These are phyloP conservation scores for Poecile atricapillus DNA, from an alignment of 2,113 vertebrate genomes.

Conservation along the genomic window DNA sequence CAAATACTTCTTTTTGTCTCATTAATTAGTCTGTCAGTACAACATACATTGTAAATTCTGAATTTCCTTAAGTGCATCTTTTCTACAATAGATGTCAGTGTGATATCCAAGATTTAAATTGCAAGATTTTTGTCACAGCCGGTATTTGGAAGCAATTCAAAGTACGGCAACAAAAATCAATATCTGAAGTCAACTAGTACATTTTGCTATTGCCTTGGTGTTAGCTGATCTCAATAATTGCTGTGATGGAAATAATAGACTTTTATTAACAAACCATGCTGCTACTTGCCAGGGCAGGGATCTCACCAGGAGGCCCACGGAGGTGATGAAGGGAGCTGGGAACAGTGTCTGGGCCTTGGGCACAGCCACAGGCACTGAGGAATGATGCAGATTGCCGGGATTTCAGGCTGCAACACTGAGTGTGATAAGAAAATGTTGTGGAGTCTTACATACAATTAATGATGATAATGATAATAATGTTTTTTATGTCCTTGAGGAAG, in stretches of 20 bases:
- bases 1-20: background rate
- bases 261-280: background rate
- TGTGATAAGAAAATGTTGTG: background rate
- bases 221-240: background rate
- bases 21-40: background rate
- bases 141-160: background rate
- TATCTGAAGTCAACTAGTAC: background rate
- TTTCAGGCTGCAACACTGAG: background rate
- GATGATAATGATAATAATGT: background rate
- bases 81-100: background rate
- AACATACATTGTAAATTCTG: background rate
- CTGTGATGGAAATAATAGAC: background rate
- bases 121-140: background rate
- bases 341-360: background rate
- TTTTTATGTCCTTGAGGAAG: background rate
- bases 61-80: background rate
- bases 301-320: background rate
- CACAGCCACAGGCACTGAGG: background rate
- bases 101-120: background rate
- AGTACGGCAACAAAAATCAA: constrained; percentile 3
- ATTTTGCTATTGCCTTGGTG: background rate
- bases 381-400: background rate
- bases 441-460: background rate
- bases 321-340: background rate
- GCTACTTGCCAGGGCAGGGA: background rate